Conservation (phyloP, 1,140 invertebrate species). For the Drosophila simulans region DNA sequence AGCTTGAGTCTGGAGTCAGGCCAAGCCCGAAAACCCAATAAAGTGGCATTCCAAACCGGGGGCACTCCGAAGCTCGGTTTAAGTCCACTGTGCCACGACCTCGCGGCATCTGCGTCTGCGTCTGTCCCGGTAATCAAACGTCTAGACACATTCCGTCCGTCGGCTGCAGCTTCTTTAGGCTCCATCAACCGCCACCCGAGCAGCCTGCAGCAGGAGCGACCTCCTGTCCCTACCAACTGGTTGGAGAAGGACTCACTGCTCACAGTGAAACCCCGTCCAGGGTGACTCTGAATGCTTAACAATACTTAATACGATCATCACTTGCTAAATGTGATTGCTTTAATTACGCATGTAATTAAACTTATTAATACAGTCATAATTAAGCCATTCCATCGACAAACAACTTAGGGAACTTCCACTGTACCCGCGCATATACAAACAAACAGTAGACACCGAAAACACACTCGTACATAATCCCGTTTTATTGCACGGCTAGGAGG, state of each 20-base stretch:
- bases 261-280: not conserved
- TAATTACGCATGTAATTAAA: too few relatives aligned
- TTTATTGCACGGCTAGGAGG: conserved; percentile 65
- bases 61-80: conserved; percentile 42
- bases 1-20: conserved; percentile 3
- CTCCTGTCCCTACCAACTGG: conserved; percentile 23
- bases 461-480: conserved; percentile 68
- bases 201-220: conserved; percentile 13
- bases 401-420: conserved; percentile 1
- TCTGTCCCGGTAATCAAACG: conserved; percentile 75
- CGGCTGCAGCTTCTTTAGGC: conserved; percentile 71
- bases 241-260: conserved; percentile 23
- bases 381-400: not conserved
- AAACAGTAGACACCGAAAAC: conserved; percentile 47
- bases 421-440: conserved; percentile 20
- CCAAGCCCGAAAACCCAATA: conserved; percentile 49
- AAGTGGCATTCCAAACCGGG: conserved; percentile 29
- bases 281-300: not conserved
- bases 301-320: too few relatives aligned
- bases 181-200: conserved; percentile 6
- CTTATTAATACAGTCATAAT: not conserved
- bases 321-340: too few relatives aligned
- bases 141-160: conserved; percentile 69
- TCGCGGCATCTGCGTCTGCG: conserved; percentile 52
- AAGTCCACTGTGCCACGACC: conserved; percentile 64